Conservation (phyloP, 1,140 invertebrate species). For the Leptopilina boulardi region DNA sequence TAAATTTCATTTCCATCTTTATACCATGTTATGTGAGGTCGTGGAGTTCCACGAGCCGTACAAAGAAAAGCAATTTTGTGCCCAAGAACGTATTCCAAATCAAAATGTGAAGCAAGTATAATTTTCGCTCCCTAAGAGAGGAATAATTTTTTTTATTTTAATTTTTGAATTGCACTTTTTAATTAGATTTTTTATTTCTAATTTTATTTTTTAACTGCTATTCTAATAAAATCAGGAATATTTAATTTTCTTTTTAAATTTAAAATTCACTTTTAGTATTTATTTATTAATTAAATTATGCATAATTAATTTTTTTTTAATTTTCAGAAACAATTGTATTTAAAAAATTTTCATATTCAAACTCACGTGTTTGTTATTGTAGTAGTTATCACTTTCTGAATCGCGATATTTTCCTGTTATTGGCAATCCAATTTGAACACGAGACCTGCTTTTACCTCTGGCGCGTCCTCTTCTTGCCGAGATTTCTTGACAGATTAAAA, state of each 20-base stretch:
- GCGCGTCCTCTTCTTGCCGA: slow-evolving; percentile 78
- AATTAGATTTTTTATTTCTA: too few relatives aligned
- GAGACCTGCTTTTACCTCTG: slow-evolving; percentile 83
- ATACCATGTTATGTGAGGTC: slow-evolving; percentile 93
- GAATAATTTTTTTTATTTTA: not conserved
- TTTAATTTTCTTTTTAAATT: too few relatives aligned
- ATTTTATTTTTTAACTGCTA: too few relatives aligned
- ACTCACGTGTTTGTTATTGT: slow-evolving; percentile 91
- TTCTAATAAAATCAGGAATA: too few relatives aligned
- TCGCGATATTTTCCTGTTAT: slow-evolving; percentile 91
- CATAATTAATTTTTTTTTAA: too few relatives aligned
- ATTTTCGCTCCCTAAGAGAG: slow-evolving; percentile 90
- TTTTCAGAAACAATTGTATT: not conserved
- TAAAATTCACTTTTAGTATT: too few relatives aligned
- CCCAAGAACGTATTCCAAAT: slow-evolving; percentile 93
- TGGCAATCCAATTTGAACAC: slow-evolving; percentile 88
- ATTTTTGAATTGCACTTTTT: not conserved
- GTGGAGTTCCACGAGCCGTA: slow-evolving; percentile 88
- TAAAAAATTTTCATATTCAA: not conserved
- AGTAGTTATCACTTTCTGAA: slow-evolving; percentile 90
- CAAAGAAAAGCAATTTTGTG: slow-evolving; percentile 95
- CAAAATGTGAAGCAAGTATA: slow-evolving; percentile 92
- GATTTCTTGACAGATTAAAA: slow-evolving; percentile 66
- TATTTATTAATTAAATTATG: too few relatives aligned
- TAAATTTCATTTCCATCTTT: slow-evolving; percentile 94